These are phyloP conservation scores for Nematolebias whitei DNA, from an alignment of 2,113 vertebrate species.

Conservation along the genomic window DNA sequence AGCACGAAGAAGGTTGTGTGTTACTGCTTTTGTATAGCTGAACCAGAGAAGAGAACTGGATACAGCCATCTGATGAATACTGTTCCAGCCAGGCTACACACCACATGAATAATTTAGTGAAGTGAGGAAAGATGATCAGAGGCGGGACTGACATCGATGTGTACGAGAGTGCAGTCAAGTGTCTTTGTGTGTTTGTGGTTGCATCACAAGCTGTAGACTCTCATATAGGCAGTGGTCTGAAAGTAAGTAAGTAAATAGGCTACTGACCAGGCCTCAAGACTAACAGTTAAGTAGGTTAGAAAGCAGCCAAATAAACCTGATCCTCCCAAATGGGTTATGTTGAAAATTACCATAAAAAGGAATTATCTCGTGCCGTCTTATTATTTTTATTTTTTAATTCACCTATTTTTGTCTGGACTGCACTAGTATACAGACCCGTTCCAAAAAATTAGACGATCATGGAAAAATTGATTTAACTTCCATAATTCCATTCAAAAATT, in stretches of 20 bases:
- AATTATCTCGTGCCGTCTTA: background rate
- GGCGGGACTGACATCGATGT: slow-evolving; percentile 39
- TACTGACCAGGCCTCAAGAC: background rate
- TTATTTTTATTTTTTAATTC: too few relatives aligned
- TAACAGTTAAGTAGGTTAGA: slow-evolving; percentile 13
- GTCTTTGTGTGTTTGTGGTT: background rate
- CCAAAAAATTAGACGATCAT: too few relatives aligned
- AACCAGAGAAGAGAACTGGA: slow-evolving; percentile 70
- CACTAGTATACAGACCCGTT: background rate
- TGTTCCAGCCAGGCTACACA: slow-evolving; percentile 70
- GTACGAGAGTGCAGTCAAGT: slow-evolving; percentile 15
- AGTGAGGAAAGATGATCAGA: slow-evolving; percentile 72
- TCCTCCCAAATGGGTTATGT: background rate
- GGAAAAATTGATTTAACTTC: too few relatives aligned
- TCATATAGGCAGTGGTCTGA: slow-evolving; percentile 31
- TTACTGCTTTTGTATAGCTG: slow-evolving; percentile 44
- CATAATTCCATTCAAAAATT: too few relatives aligned
- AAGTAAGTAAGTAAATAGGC: slow-evolving; percentile 29
- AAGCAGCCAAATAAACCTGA: slow-evolving; percentile 31
- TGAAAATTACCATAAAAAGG: background rate
- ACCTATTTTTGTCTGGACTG: background rate
- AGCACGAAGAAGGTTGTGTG: slow-evolving; percentile 24
- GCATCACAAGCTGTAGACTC: background rate
- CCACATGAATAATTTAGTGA: slow-evolving; percentile 78
- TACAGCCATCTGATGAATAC: slow-evolving; percentile 74